Percentiles rank a stretch among this genome's conserved stretches.
Conservation (phyloP, 2,888 invertebrate species). For the Pristionchus arcanus region DNA sequence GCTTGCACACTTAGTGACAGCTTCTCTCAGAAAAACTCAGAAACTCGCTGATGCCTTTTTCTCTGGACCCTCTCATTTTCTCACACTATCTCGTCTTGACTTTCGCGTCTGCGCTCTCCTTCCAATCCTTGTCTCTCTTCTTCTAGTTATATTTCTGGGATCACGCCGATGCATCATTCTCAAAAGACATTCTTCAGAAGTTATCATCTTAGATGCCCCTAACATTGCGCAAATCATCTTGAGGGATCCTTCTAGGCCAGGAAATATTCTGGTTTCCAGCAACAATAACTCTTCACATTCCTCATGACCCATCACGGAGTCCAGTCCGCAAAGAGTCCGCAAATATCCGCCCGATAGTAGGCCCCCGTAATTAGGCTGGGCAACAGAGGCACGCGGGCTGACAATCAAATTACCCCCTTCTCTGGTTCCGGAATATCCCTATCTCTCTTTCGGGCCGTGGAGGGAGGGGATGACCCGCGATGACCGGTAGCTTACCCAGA, state of each 20-base stretch:
- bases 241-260: too few species aligned
- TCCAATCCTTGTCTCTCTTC: neutral
- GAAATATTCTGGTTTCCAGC: too few species aligned
- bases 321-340: neutral
- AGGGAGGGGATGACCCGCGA: neutral
- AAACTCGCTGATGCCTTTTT: neutral
- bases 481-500: neutral
- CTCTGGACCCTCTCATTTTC: neutral
- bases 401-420: conserved; percentile 7
- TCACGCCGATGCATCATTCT: too few species aligned
- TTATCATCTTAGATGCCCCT: too few species aligned
- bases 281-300: neutral
- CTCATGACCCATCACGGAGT: neutral
- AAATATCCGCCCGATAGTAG: neutral
- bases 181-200: too few species aligned
- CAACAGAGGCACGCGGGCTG: neutral
- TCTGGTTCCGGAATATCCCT: neutral
- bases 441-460: neutral
- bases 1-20: neutral
- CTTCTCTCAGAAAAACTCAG: neutral
- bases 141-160: too few species aligned
- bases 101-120: neutral
- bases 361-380: neutral
- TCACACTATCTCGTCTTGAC: neutral
- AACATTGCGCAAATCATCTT: too few species aligned